Evolutionary conservation across 2,888 invertebrate genomes (phyloP).

Genomic region (Morpho achilles): DNA sequence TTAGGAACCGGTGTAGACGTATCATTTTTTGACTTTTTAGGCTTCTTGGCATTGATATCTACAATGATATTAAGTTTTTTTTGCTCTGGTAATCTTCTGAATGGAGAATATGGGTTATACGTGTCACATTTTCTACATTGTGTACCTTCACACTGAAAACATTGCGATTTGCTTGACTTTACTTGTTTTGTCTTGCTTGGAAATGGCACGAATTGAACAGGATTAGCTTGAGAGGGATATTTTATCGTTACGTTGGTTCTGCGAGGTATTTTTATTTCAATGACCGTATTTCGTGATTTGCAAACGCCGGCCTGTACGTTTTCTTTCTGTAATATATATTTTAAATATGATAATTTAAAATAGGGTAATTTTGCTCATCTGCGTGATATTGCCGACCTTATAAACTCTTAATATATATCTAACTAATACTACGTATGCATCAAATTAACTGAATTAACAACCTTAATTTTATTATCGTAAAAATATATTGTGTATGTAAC

Average conservation of each 20-base stretch:
- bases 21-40: constrained; percentile 5
- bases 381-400: too few species aligned
- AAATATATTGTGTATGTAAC: too few species aligned
- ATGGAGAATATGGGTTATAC: constrained; percentile 10
- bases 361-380: too few species aligned
- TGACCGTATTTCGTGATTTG: constrained; percentile 29
- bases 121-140: constrained; percentile 25
- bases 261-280: constrained; percentile 32
- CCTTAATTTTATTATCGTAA: too few species aligned
- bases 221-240: constrained; percentile 28
- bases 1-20: constrained; percentile 5
- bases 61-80: constrained; percentile 37
- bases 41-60: constrained; percentile 29
- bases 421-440: too few species aligned
- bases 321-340: constrained; percentile 20
- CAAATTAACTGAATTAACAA: too few species aligned
- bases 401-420: too few species aligned
- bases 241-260: constrained; percentile 30
- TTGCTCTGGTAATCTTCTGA: background rate
- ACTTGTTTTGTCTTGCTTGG: constrained; percentile 14
- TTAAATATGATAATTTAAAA: too few species aligned
- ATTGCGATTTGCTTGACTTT: constrained; percentile 4
- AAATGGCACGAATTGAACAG: constrained; percentile 31
- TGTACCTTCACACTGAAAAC: constrained; percentile 16
- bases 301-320: constrained; percentile 24